phyloP scores from a whole-genome alignment of 2,888 invertebrate species.

The Trachelus tabidus region DNA sequence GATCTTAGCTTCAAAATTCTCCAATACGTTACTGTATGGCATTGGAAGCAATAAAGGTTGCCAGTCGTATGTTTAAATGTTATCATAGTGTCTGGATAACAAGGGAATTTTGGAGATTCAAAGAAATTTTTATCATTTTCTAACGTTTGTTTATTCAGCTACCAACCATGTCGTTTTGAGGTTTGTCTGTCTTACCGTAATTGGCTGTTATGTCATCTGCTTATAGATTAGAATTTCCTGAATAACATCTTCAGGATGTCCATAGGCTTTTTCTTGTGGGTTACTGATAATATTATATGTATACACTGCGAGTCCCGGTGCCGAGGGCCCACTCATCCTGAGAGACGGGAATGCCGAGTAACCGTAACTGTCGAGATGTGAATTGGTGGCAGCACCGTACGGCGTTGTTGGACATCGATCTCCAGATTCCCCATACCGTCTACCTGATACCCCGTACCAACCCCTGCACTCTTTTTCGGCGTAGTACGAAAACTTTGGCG shows the following conservation, averaged over 20 bases:
- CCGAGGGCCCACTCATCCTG: background rate
- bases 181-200: background rate
- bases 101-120: background rate
- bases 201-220: background rate
- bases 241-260: background rate
- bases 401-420: constrained; percentile 50
- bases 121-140: no score
- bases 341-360: constrained; percentile 23
- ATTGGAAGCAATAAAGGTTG: background rate
- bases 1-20: background rate
- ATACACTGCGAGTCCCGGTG: background rate
- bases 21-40: background rate
- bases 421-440: constrained; percentile 27
- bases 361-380: constrained; percentile 36
- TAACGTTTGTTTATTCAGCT: background rate
- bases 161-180: background rate
- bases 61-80: background rate
- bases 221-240: background rate
- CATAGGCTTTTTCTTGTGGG: background rate
- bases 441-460: constrained; percentile 3
- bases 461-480: constrained; percentile 24
- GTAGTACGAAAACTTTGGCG: constrained; percentile 49
- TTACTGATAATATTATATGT: background rate
- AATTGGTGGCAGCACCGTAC: constrained; percentile 52
- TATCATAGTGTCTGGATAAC: background rate